Base-by-base conservation (phyloP, 2,888 invertebrate genomes). In the Conchocele bisecta region DNA sequence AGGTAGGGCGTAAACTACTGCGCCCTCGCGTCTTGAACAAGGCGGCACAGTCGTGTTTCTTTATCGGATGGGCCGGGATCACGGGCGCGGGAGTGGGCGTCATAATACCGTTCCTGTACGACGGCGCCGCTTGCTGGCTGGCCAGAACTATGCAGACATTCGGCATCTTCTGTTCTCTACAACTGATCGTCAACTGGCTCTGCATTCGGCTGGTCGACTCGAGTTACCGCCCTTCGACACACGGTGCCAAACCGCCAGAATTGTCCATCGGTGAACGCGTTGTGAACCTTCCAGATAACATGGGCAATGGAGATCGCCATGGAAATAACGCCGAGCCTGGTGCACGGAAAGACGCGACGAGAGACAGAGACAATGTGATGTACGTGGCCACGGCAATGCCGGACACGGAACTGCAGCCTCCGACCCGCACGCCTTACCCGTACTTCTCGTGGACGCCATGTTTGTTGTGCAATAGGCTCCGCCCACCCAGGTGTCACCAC, bases 381-480 rank as follows among this genome's bases (percentile, higher is more conserved):
- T 76, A 76, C 35, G 72, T 76, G 3, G 76, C 76, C 3, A 68
- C 69, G 26, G 69, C 68, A 33, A 42, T 69, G 39, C 76, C 76
- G 1, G 66, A 46, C 2, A 35, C 35, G 1, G 35, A 24, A 4
- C 53, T 58, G 20, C 59, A 48, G 3, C 37, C 46, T 9, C 72
- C 72, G 17, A 69, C 54, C 39, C 58, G 79, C 6, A 69, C 79
- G 15, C 81, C 86, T 11, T 88, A 84, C 60, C 87, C 88, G 0
- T 89, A 89, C 70, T 89, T 88, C 84, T 86, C 88, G 7, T 89
- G 89, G 89, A 84, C 83, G 35, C 88, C 89, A 1, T 89, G 89
- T 71, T 57, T 83, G 9, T 51, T 71, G 6, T 89, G 89, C 56
- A 75, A 83, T 22, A 26, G 75, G 28, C 83, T 83, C 33, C 80